A percentile compares a stretch with the other conserved stretches of the same genome.
Evolutionary conservation across 2,888 invertebrate species (phyloP).

Genomic region (Sphaeridia pumilis): DNA sequence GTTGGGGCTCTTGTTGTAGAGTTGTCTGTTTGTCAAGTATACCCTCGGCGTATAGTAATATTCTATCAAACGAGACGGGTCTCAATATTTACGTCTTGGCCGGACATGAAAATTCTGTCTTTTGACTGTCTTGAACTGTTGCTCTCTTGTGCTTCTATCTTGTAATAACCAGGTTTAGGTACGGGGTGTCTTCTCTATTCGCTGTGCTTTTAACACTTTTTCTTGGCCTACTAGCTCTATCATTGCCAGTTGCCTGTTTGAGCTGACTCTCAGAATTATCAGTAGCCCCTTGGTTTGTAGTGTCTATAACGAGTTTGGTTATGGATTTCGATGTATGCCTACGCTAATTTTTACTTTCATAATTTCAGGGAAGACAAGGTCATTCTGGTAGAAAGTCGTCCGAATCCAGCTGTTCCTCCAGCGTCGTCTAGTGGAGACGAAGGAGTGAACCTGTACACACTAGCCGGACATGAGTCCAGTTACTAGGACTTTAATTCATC

Average conservation of each 20-base stretch:
- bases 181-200: too few species aligned
- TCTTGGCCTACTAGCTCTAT: too few species aligned
- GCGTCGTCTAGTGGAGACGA: conserved; percentile 49
- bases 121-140: conserved; percentile 21
- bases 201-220: too few species aligned
- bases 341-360: too few species aligned
- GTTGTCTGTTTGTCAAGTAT: conserved; percentile 34
- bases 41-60: conserved; percentile 32
- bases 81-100: conserved; percentile 93
- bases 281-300: too few species aligned
- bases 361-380: conserved; percentile 35
- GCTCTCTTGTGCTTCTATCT: conserved; percentile 12
- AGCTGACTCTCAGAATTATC: too few species aligned
- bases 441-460: conserved; percentile 86
- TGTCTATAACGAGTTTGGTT: too few species aligned
- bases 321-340: too few species aligned
- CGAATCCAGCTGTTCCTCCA: conserved; percentile 29
- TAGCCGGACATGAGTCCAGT: conserved; percentile 78
- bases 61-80: conserved; percentile 54
- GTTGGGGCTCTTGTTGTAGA: conserved; percentile 19
- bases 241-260: too few species aligned
- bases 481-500: too few species aligned
- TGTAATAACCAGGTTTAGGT: too few species aligned
- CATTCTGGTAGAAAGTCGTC: conserved; percentile 31
- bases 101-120: conserved; percentile 61